Evolutionary conservation across 2,797 vertebrate genomes (phyloP), one percentile per base, ranked within the genome.

Genomic region (Choloepus didactylus): DNA sequence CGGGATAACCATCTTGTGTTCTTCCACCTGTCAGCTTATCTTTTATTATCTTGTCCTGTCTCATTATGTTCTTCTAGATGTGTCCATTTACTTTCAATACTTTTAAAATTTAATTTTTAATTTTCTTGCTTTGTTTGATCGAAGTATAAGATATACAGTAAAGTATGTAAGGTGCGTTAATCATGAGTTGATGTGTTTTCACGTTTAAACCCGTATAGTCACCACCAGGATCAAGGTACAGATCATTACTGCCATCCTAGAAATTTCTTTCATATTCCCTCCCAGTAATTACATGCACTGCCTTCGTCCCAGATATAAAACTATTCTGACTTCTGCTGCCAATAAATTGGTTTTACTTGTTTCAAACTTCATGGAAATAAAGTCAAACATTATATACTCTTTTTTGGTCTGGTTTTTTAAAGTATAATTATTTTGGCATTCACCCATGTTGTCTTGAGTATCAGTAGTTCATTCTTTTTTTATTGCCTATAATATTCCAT

Each of bases 31-130:
- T 72, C 44, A 1, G 9, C 7, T 87, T 81, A 54, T 29, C 29
- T 82, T 82, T 66, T 67, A 59, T 87, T 56, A 54, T 91, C 59
- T 79, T 73, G 49, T 35, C 7, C 9, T 9, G 1, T 76, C 64
- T 75, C 23, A 29, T 66, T 79, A 35, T 49, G 35, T 75, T 75
- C 66, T 92, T 87, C 85, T 83, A 54, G 79, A 4, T 18, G 38
- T 56, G 35, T 29, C 27, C 15, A 75, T 94, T 97, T 59, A 46
- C 44, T 95, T 93, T 85, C 9, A 82, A 9, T 82, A 41, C 41
- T 72, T 72, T 44, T 25, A 72, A 81, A 91, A 51, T 82, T 14
- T 77, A 16, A n/a, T 18, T 86, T 90, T 80, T 67, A 77, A 54
- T 35, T 87, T 77, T 44, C 7, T 19, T 91, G 54, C 73, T 44